Evolutionary conservation across 2,797 vertebrate genomes (phyloP).

Genomic region (Urocyon cinereoargenteus): DNA sequence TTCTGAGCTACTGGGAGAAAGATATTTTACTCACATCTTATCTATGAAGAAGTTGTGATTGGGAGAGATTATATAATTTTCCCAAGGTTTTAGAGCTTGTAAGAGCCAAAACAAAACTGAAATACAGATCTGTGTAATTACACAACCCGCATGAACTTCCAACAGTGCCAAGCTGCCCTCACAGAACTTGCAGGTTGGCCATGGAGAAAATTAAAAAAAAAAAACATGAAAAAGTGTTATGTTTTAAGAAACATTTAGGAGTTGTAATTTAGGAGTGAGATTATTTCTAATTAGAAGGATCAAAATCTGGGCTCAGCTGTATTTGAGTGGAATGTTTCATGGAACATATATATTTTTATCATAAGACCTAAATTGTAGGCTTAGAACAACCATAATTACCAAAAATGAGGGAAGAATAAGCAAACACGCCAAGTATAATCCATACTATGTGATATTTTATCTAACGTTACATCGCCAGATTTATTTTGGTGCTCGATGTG

Average conservation of each 20-base stretch:
- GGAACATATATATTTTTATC: neutral
- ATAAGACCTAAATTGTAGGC: neutral
- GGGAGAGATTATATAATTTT: neutral
- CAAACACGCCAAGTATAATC: neutral
- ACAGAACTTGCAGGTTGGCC: neutral
- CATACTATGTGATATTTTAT: neutral
- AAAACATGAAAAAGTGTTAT: neutral
- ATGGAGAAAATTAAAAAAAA: neutral
- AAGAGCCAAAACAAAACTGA: neutral
- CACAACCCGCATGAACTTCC: rapidly evolving
- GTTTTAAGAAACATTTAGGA: neutral
- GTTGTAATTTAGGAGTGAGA: neutral
- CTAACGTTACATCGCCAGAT: neutral
- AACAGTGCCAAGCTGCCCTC: neutral
- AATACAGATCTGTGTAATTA: neutral
- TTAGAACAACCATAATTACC: neutral
- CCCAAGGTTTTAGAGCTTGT: neutral
- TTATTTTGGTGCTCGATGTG: neutral
- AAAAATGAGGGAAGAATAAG: neutral
- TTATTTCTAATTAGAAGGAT: neutral
- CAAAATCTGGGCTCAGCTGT: neutral
- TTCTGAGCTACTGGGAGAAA: neutral
- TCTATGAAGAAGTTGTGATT: neutral
- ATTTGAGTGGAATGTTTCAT: neutral
- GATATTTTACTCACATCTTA: neutral